Conservation (phyloP, 23 tunicate genomes). For the Botrylloides violaceus region DNA sequence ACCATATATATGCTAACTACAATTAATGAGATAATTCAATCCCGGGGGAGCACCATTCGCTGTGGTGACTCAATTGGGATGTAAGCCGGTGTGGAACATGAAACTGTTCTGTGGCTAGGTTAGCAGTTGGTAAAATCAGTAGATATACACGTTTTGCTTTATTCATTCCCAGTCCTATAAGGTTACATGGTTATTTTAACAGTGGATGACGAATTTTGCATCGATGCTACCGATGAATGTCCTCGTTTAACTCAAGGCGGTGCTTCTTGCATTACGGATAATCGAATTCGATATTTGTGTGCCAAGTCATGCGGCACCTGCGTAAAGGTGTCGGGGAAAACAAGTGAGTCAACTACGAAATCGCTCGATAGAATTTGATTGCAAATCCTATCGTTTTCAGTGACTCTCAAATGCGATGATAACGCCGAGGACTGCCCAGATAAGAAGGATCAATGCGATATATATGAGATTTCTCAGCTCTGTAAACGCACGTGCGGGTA, state of each 20-base stretch:
- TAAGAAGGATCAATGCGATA: conserved; percentile 13
- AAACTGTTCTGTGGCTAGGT: too few species aligned
- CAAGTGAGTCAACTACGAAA: background rate
- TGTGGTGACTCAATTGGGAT: too few species aligned
- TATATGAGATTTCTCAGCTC: conserved; percentile 14
- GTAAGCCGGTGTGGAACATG: too few species aligned
- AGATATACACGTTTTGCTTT: too few species aligned
- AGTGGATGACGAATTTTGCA: conserved; percentile 2
- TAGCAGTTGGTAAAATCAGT: too few species aligned
- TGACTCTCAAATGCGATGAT: conserved; percentile 17
- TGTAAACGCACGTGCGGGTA: conserved; percentile 51
- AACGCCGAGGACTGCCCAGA: conserved; percentile 20
- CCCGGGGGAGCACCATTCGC: too few species aligned
- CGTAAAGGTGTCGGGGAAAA: background rate
- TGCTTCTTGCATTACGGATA: conserved; percentile 25
- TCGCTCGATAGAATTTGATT: too few species aligned
- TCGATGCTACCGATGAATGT: conserved; percentile 18
- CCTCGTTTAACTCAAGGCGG: background rate
- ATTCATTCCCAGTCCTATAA: too few species aligned
- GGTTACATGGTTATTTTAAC: background rate
- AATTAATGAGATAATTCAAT: too few species aligned
- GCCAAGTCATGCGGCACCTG: conserved; percentile 67
- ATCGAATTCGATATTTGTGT: conserved; percentile 37
- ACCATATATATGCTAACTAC: too few species aligned
- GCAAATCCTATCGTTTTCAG: background rate